Percentiles rank a stretch among this genome's conserved stretches.
Conservation (phyloP, 1,140 invertebrate species). For the Hormaphis cornu region DNA sequence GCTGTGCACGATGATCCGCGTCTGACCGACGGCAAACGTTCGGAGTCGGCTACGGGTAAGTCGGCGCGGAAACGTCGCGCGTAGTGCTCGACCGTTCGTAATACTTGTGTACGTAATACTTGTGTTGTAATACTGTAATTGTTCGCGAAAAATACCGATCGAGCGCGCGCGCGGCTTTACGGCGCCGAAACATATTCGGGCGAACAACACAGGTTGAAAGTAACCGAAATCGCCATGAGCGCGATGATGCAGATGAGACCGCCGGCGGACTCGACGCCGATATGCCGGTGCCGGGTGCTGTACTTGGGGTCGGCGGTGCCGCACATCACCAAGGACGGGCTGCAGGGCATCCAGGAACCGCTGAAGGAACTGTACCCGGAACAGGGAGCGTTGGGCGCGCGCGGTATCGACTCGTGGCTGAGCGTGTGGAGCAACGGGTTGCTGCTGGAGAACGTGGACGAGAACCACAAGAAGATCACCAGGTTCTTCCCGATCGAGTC, state of each 20-base stretch:
- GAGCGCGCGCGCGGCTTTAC: not conserved
- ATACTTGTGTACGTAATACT: not conserved
- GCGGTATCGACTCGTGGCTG: constrained; percentile 94
- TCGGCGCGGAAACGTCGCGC: not conserved
- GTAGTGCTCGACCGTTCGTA: not conserved
- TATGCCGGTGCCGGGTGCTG: constrained; percentile 91
- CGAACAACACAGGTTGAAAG: not conserved
- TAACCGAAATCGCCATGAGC: not conserved
- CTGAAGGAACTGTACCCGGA: constrained; percentile 91
- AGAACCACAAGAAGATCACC: constrained; percentile 86
- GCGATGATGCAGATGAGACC: constrained; percentile 17
- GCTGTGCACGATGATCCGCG: too few species aligned
- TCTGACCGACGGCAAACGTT: too few species aligned
- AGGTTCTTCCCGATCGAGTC: constrained; percentile 95
- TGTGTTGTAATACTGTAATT: not conserved
- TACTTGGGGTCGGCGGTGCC: constrained; percentile 96
- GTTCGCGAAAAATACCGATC: not conserved
- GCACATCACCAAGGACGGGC: constrained; percentile 91
- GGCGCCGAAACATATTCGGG: not conserved
- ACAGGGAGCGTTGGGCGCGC: constrained; percentile 69
- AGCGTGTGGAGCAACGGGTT: constrained; percentile 96
- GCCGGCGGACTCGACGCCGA: constrained; percentile 62
- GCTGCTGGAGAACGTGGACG: constrained; percentile 91
- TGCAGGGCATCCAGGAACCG: constrained; percentile 96
- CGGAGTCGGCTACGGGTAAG: not conserved